A percentile compares a stretch with the other conserved stretches of the same genome.
phyloP scores from a whole-genome alignment of 2,888 invertebrate species.

The Nephrotoma flavescens region DNA sequence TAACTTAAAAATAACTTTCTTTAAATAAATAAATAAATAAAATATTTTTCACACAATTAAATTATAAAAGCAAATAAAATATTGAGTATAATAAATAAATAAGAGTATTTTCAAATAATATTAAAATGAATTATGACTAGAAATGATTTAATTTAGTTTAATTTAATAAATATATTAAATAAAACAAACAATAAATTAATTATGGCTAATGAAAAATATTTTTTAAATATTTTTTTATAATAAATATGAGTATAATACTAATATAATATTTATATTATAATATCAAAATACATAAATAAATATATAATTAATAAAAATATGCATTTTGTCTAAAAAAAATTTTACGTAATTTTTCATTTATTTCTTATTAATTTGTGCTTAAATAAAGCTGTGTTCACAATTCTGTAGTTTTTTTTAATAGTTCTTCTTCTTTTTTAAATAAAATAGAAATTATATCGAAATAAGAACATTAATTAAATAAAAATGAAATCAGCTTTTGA shows the following conservation, averaged over 20 bases:
- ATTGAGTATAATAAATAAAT: not conserved
- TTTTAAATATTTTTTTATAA: conserved; percentile 1
- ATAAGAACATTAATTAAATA: not conserved
- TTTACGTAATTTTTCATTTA: not conserved
- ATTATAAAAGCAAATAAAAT: not conserved
- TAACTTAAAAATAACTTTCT: not conserved
- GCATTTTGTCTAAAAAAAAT: not conserved
- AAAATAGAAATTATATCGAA: not conserved
- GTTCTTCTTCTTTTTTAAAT: not conserved
- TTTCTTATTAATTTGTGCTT: conserved; percentile 2
- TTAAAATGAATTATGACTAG: not conserved
- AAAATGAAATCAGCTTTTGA: not conserved
- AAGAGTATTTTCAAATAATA: not conserved
- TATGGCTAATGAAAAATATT: not conserved
- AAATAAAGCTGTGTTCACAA: not conserved
- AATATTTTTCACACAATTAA: not conserved
- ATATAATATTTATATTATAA: not conserved
- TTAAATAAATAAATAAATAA: not conserved
- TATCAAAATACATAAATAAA: conserved; percentile 1
- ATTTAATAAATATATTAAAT: not conserved
- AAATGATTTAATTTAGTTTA: not conserved
- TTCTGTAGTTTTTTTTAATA: not conserved
- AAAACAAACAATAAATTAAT: not conserved
- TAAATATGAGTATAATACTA: conserved; percentile 1
- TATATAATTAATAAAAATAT: conserved; percentile 1